phyloP scores from a whole-genome alignment of 1,140 invertebrate species.

The Bradynema listronoti region DNA sequence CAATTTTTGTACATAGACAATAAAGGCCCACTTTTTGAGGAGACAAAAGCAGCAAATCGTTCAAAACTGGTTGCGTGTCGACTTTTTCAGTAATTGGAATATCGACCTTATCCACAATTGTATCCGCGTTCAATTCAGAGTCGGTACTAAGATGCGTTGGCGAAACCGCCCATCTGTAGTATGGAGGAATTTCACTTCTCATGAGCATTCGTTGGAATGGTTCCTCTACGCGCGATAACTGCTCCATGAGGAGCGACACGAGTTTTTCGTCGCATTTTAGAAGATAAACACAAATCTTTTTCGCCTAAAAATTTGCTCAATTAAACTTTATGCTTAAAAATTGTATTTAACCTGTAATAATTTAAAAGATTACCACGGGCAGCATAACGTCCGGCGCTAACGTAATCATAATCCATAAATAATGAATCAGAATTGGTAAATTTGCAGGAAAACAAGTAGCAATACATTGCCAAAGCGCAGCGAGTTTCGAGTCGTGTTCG shows the following conservation, averaged over 20 bases:
- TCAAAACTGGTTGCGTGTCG: too few relatives aligned
- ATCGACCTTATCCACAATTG: too few relatives aligned
- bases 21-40: too few relatives aligned
- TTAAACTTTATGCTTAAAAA: neutral
- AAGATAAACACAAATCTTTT: conserved; percentile 84
- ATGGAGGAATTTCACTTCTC: conserved; percentile 85
- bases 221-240: conserved; percentile 63
- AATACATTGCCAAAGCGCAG: conserved; percentile 87
- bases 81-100: too few relatives aligned
- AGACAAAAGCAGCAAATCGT: too few relatives aligned
- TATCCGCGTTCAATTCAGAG: too few relatives aligned
- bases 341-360: conserved; percentile 13
- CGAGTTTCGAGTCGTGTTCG: conserved; percentile 85
- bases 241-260: conserved; percentile 90
- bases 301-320: conserved; percentile 66
- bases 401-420: conserved; percentile 87
- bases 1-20: too few relatives aligned
- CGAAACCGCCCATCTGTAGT: conserved; percentile 75
- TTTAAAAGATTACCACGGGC: conserved; percentile 67
- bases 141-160: conserved; percentile 58
- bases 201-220: conserved; percentile 40
- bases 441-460: conserved; percentile 93
- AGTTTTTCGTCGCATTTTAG: conserved; percentile 79
- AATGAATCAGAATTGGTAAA: conserved; percentile 90
- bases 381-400: conserved; percentile 86